Base-by-base conservation (phyloP, 2,888 invertebrate genomes). In the Andrena bicolor region DNA sequence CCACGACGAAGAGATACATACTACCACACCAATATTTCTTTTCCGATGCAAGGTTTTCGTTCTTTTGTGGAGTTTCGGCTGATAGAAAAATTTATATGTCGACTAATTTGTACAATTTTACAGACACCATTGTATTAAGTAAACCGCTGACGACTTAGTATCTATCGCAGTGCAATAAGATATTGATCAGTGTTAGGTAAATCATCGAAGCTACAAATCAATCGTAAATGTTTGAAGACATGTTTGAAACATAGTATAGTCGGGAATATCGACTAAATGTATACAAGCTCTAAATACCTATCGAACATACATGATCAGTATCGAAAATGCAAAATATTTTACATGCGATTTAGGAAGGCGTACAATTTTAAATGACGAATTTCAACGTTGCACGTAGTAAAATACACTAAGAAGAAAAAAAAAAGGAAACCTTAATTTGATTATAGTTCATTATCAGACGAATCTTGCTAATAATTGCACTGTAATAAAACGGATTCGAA, bases 261-360 rank as follows among this genome's bases (percentile, higher is more conserved):
- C 65, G 56, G 58, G 58, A 76, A 16, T 68, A 61, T 49, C 48
- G 70, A 60, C 61, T 73, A 76, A 79, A 73, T 79, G 77, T 82
- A 76, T 64, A 65, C 23, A 79, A 78, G 75, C 23, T 26, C 76
- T 83, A 77, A 64, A 76, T 68, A 77, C 82, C 53, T 76, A 87
- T 73, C 69, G 66, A 82, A 86, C 80, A 69, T 82, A 80, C 65
- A 86, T 71, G 76, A 80, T 86, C 76, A 81, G 69, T 85, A 89
- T 84, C 79, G 85, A 81, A 89, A 92, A 91, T 91, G 91, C 91
- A 87, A 90, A 86, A 89, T 86, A 80, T 82, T 69, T 83, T 77
- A 86, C 83, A 88, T 80, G 86, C 76, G 80, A 81, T 83, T 83
- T 75, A 73, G 90, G 91, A 90, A 91, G 90, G 88, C 84, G 82